phyloP scores from a whole-genome alignment of 1,140 invertebrate genomes.

The Ostrea denselamellosa region DNA sequence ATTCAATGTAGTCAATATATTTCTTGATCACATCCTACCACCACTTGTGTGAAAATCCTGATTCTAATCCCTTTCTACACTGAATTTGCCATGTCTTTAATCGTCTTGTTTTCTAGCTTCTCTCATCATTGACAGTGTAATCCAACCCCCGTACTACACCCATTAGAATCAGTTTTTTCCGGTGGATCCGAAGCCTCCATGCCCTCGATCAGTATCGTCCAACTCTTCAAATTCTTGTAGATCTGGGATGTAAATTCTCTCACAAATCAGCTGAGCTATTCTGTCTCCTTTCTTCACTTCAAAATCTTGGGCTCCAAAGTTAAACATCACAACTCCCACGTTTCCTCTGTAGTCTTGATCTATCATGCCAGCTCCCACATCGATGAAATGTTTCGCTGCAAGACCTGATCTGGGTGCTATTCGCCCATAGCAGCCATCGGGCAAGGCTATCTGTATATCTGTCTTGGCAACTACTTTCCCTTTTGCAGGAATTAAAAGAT shows the following conservation, averaged over 20 bases:
- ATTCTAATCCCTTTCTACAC: not conserved
- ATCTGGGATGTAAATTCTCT: constrained; percentile 92
- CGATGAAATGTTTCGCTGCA: constrained; percentile 96
- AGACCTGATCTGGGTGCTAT: constrained; percentile 97
- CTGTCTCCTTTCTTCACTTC: constrained; percentile 89
- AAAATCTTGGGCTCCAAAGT: constrained; percentile 91
- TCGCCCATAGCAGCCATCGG: constrained; percentile 94
- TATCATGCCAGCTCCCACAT: constrained; percentile 97
- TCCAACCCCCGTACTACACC: too few relatives aligned
- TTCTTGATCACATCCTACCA: not conserved
- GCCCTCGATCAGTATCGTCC: constrained; percentile 87
- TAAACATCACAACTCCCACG: constrained; percentile 95
- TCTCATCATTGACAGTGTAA: not conserved
- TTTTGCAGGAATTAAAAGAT: constrained; percentile 88
- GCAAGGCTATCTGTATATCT: constrained; percentile 88
- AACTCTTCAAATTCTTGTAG: constrained; percentile 87
- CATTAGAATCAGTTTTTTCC: constrained; percentile 81
- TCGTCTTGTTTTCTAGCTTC: not conserved
- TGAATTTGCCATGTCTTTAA: too few relatives aligned
- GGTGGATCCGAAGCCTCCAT: constrained; percentile 92
- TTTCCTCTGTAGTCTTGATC: constrained; percentile 96
- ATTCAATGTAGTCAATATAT: not conserved
- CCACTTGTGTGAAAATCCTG: not conserved
- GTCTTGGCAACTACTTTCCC: constrained; percentile 94
- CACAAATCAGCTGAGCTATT: constrained; percentile 97